Evolutionary conservation across 2,888 invertebrate species (phyloP).

Genomic region (Camptogramma bilineatum): DNA sequence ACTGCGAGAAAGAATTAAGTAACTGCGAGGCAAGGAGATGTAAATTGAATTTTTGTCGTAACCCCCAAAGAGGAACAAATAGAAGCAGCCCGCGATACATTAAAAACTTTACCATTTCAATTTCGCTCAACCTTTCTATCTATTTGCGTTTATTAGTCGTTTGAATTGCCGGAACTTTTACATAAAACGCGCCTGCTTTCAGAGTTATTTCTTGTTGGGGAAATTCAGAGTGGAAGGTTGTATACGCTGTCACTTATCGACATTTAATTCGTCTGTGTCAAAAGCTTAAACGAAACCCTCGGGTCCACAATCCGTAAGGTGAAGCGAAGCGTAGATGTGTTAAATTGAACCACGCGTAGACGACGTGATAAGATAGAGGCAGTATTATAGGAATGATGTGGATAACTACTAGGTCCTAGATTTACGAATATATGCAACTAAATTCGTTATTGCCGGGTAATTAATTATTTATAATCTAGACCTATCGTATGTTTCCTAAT

Average conservation of each 20-base stretch:
- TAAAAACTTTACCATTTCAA: conserved; percentile 58
- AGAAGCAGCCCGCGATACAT: conserved; percentile 56
- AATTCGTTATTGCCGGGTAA: too few relatives aligned
- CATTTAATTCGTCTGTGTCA: neutral
- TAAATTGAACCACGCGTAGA: conserved; percentile 1
- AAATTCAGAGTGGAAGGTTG: neutral
- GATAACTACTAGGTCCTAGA: too few relatives aligned
- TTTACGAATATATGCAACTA: too few relatives aligned
- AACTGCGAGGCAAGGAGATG: conserved; percentile 76
- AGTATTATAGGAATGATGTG: neutral
- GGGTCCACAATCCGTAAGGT: neutral
- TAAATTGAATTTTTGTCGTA: conserved; percentile 80
- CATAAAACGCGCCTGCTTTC: conserved; percentile 34
- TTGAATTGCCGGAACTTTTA: conserved; percentile 30
- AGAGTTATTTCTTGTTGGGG: conserved; percentile 13
- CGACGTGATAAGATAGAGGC: neutral
- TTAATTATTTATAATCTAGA: too few relatives aligned
- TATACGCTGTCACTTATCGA: neutral
- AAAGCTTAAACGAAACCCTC: neutral
- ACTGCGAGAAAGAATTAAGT: conserved; percentile 79
- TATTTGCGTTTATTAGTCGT: conserved; percentile 41
- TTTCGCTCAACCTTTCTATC: conserved; percentile 53
- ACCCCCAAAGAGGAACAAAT: conserved; percentile 59
- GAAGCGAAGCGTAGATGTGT: neutral
- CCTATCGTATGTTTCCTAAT: too few relatives aligned